A percentile compares a stretch with the other conserved stretches of the same genome.
Conservation (phyloP, 30 jellyfish, hydroid and myxozoan species). For the Cassiopea xamachana region DNA sequence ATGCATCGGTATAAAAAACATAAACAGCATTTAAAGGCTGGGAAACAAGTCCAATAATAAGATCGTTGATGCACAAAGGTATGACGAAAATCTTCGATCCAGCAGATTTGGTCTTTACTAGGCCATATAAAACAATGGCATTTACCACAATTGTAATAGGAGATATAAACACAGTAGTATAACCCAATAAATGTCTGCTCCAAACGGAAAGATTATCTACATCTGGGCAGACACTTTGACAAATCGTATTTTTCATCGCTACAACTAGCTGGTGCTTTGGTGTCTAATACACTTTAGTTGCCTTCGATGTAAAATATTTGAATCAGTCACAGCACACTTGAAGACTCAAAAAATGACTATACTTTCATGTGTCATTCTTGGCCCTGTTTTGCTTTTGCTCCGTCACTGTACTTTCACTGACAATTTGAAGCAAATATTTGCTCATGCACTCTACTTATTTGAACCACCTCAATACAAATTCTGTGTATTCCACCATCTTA, state of each 20-base stretch:
- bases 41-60: slow-evolving; percentile 22
- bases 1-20: background rate
- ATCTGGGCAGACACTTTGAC: slow-evolving; percentile 55
- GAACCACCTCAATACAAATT: too few species aligned
- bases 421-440: too few species aligned
- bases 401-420: too few species aligned
- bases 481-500: too few species aligned
- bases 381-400: too few species aligned
- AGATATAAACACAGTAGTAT: background rate
- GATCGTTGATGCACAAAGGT: slow-evolving; percentile 47
- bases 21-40: slow-evolving; percentile 11
- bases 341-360: too few species aligned
- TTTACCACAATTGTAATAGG: slow-evolving; percentile 36
- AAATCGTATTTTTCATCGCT: background rate
- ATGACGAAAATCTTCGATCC: slow-evolving; percentile 42
- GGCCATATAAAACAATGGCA: slow-evolving; percentile 29
- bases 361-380: too few species aligned
- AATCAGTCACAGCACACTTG: too few species aligned
- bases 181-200: background rate
- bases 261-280: background rate
- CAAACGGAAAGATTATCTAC: background rate
- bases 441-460: too few species aligned
- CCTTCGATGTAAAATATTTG: too few species aligned
- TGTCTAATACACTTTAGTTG: too few species aligned
- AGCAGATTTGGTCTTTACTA: slow-evolving; percentile 26